phyloP scores from a whole-genome alignment of 2,888 invertebrate genomes.

The Cloeon dipterum region DNA sequence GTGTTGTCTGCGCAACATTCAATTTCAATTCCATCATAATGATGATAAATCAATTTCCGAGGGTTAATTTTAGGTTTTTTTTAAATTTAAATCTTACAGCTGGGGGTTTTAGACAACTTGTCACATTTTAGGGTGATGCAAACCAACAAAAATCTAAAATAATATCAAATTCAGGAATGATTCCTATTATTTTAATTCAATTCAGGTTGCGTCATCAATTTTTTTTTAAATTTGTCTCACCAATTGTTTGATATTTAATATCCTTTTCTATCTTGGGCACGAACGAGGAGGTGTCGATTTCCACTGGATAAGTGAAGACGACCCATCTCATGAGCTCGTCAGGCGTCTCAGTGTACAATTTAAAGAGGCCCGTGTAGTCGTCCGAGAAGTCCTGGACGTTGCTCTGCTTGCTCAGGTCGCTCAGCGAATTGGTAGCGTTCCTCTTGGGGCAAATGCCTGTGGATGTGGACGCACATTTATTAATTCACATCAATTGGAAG shows the following conservation, averaged over 20 bases:
- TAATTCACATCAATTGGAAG: background rate
- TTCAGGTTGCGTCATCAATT: too few relatives aligned
- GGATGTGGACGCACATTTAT: slow-evolving; percentile 10
- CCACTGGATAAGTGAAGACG: slow-evolving; percentile 55
- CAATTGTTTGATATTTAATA: slow-evolving; percentile 33
- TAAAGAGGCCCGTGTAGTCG: slow-evolving; percentile 62
- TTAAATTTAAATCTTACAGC: too few relatives aligned
- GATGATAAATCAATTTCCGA: background rate
- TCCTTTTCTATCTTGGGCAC: slow-evolving; percentile 42
- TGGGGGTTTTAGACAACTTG: too few relatives aligned
- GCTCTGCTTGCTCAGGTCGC: slow-evolving; percentile 50
- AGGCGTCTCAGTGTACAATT: slow-evolving; percentile 53
- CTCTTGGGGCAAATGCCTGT: slow-evolving; percentile 77
- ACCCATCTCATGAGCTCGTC: slow-evolving; percentile 61
- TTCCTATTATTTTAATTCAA: too few relatives aligned
- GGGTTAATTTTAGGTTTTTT: too few relatives aligned
- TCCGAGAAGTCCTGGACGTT: slow-evolving; percentile 68
- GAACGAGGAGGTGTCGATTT: slow-evolving; percentile 41
- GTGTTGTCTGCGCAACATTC: slow-evolving; percentile 40
- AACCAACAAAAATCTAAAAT: too few relatives aligned
- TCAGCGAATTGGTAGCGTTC: slow-evolving; percentile 21
- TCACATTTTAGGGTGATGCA: too few relatives aligned
- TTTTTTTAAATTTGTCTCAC: too few relatives aligned
- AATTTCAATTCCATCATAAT: slow-evolving; percentile 4
- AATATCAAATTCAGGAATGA: too few relatives aligned